Evolutionary conservation across 2,888 invertebrate species (phyloP).

Genomic region (Apeira syringaria): DNA sequence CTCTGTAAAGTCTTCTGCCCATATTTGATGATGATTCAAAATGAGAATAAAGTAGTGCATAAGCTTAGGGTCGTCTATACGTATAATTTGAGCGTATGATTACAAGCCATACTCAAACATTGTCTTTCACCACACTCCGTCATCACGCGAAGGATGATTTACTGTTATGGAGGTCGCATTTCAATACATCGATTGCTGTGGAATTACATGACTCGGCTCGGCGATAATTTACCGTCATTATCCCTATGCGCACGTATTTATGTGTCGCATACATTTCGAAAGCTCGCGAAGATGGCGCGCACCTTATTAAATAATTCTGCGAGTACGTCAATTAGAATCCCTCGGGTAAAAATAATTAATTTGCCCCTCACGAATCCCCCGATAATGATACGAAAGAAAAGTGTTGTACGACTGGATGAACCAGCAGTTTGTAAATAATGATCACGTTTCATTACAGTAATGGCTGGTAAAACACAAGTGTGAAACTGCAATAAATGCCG

Average conservation of each 20-base stretch:
- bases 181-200: conserved; percentile 52
- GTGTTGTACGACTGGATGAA: conserved; percentile 18
- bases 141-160: conserved; percentile 45
- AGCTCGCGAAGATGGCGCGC: conserved; percentile 30
- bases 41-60: too few species aligned
- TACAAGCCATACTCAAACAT: conserved; percentile 29
- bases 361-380: conserved; percentile 25
- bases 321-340: conserved; percentile 36
- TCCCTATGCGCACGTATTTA: conserved; percentile 44
- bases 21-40: too few species aligned
- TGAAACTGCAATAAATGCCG: conserved; percentile 8
- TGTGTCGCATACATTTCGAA: conserved; percentile 46
- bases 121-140: conserved; percentile 40
- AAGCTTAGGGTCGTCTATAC: neutral
- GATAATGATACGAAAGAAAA: conserved; percentile 32
- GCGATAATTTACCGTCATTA: conserved; percentile 69
- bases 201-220: conserved; percentile 58
- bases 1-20: too few species aligned
- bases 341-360: conserved; percentile 41
- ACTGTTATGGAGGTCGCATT: conserved; percentile 53
- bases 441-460: conserved; percentile 36
- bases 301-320: conserved; percentile 33
- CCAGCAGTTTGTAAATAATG: conserved; percentile 19
- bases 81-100: conserved; percentile 11
- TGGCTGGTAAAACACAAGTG: conserved; percentile 18